phyloP scores from a whole-genome alignment of 2,113 vertebrate species.

The Corydoras maculifer region DNA sequence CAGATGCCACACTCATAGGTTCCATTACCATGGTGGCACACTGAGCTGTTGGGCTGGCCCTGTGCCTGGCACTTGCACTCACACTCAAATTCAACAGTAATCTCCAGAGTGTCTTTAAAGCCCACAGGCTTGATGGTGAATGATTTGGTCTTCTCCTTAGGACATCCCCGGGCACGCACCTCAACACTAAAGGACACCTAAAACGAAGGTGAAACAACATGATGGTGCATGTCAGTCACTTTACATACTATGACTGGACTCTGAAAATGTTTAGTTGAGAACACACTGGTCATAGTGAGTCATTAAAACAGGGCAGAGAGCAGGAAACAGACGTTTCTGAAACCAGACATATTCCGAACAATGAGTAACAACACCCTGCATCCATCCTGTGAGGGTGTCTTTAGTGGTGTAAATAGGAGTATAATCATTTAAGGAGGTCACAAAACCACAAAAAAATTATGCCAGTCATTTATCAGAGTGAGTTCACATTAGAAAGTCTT shows the following conservation, averaged over 20 bases:
- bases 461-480: slow-evolving; percentile 37
- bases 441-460: slow-evolving; percentile 5
- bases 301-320: neutral
- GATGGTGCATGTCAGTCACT: neutral
- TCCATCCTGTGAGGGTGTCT: neutral
- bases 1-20: slow-evolving; percentile 91
- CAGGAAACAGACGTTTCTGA: slow-evolving; percentile 29
- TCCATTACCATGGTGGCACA: slow-evolving; percentile 80
- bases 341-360: slow-evolving; percentile 21
- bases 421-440: slow-evolving; percentile 6
- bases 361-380: slow-evolving; percentile 25
- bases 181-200: slow-evolving; percentile 94
- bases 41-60: slow-evolving; percentile 62
- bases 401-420: neutral
- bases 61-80: slow-evolving; percentile 77
- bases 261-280: neutral
- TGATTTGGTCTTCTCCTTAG: slow-evolving; percentile 71
- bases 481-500: slow-evolving; percentile 19
- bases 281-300: slow-evolving; percentile 28
- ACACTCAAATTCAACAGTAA: slow-evolving; percentile 79
- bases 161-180: slow-evolving; percentile 84
- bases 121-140: slow-evolving; percentile 94
- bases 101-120: slow-evolving; percentile 83
- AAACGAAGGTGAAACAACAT: neutral
- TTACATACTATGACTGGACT: slow-evolving; percentile 1